phyloP scores from a whole-genome alignment of 2,888 invertebrate genomes.

The Oegoconia quadripuncta region DNA sequence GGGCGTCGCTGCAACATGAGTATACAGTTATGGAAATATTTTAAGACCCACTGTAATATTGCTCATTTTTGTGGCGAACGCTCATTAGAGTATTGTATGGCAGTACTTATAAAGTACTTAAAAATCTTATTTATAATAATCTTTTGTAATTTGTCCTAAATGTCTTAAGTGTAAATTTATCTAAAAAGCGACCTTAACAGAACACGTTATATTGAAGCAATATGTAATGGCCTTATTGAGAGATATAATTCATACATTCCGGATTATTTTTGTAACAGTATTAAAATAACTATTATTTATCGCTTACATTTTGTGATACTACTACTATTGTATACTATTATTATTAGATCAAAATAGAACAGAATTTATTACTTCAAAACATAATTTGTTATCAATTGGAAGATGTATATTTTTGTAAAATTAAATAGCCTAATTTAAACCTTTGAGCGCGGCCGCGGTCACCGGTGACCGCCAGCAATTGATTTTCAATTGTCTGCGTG shows the following conservation, averaged over 20 bases:
- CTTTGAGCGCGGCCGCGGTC: no score
- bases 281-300: slow-evolving; percentile 29
- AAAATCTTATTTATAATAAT: slow-evolving; percentile 18
- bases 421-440: no score
- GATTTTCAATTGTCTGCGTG: not conserved
- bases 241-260: slow-evolving; percentile 28
- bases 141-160: slow-evolving; percentile 6
- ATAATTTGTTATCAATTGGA: not conserved
- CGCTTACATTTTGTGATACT: slow-evolving; percentile 1
- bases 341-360: slow-evolving; percentile 8
- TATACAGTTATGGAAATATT: not conserved
- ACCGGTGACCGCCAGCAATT: no score
- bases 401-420: slow-evolving; percentile 1
- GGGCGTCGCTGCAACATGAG: slow-evolving; percentile 1
- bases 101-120: slow-evolving; percentile 71
- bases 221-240: slow-evolving; percentile 12
- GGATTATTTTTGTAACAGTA: slow-evolving; percentile 48
- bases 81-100: slow-evolving; percentile 11
- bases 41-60: no score
- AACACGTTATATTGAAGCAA: slow-evolving; percentile 12
- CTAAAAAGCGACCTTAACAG: slow-evolving; percentile 5
- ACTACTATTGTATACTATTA: no score
- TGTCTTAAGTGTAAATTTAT: not conserved
- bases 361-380: no score
- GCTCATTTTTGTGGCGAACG: not conserved